phyloP scores from a whole-genome alignment of 2,113 vertebrate species.

The Alouatta palliata region DNA sequence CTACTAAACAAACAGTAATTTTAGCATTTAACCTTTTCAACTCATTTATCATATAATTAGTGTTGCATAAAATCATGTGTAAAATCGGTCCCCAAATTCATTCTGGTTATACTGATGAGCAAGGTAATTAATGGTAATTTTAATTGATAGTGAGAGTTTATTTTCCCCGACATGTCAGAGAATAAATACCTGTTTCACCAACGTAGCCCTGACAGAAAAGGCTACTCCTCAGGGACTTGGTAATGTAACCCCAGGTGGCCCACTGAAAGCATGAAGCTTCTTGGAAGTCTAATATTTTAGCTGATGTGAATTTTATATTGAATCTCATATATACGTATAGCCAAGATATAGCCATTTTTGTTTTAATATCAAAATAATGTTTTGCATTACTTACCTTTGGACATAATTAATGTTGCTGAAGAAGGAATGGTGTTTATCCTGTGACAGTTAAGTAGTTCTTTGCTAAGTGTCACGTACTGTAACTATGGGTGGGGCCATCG shows the following conservation, averaged over 20 bases:
- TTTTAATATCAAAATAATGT: neutral
- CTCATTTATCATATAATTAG: slow-evolving; percentile 43
- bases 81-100: neutral
- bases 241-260: neutral
- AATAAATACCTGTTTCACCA: slow-evolving; percentile 13
- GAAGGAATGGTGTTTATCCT: neutral
- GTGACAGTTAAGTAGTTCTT: neutral
- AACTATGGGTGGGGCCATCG: neutral
- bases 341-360: neutral
- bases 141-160: slow-evolving; percentile 8
- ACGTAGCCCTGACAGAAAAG: neutral
- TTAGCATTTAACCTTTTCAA: slow-evolving; percentile 55
- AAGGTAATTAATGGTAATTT: neutral
- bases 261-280: neutral
- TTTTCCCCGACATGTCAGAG: neutral
- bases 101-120: neutral
- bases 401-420: neutral
- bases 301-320: neutral
- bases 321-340: neutral
- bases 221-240: neutral
- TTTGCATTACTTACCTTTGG: neutral
- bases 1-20: slow-evolving; percentile 63
- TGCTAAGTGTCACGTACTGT: neutral
- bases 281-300: neutral
- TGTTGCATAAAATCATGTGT: slow-evolving; percentile 22